Conservation (phyloP, 2,797 vertebrate species). For the Scolopax rusticola region DNA sequence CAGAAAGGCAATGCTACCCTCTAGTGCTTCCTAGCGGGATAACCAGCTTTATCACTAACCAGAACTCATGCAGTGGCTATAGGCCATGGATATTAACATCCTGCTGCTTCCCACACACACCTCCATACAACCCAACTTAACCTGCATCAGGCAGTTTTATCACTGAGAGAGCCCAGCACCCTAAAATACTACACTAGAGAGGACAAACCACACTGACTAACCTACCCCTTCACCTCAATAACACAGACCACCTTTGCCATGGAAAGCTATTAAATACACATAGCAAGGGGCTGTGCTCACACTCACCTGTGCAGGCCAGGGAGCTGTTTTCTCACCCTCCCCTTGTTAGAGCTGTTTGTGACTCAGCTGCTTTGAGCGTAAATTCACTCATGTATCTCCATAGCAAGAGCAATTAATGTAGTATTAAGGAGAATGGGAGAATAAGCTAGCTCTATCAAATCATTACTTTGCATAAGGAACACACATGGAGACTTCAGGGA, state of each 20-base stretch:
- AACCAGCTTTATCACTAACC: accelerated
- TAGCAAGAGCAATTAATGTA: not conserved
- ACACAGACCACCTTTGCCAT: accelerated
- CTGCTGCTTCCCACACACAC: accelerated
- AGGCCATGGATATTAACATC: accelerated
- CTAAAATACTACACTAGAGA: accelerated
- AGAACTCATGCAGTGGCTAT: accelerated
- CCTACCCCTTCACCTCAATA: accelerated
- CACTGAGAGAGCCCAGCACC: accelerated
- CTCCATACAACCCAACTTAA: accelerated
- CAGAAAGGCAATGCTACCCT: not conserved
- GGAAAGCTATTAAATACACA: accelerated
- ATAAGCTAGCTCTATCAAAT: not conserved
- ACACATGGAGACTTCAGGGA: not conserved
- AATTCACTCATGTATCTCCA: not conserved
- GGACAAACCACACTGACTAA: accelerated
- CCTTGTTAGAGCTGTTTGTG: not conserved
- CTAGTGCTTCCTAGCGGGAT: not conserved
- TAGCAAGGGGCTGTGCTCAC: not conserved
- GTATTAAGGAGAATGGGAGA: not conserved
- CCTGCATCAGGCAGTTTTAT: accelerated
- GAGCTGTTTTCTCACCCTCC: too few species aligned
- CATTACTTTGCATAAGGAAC: not conserved
- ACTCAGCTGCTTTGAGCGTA: accelerated
- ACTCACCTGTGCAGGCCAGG: not conserved